Evolutionary conservation across 2,797 vertebrate species (phyloP).

Genomic region (Acrocephalus scirpaceus): DNA sequence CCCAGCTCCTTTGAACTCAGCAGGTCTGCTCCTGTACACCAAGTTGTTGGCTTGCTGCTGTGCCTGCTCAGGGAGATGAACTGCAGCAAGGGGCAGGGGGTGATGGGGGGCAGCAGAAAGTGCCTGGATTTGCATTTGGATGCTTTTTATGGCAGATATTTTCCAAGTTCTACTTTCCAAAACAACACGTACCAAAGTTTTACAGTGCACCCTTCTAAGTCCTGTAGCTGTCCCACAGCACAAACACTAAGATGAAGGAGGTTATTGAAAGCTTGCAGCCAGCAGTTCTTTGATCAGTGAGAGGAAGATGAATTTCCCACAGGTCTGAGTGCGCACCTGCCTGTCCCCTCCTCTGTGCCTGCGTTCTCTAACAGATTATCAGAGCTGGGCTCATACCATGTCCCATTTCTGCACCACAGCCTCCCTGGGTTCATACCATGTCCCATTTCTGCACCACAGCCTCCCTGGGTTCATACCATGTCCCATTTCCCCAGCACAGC

Average conservation of each 20-base stretch:
- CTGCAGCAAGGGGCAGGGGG: background rate
- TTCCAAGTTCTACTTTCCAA: background rate
- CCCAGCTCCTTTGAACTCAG: constrained; percentile 20
- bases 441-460: too few species aligned
- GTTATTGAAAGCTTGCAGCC: background rate
- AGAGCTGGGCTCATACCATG: background rate
- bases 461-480: too few species aligned
- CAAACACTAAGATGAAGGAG: background rate
- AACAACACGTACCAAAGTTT: background rate
- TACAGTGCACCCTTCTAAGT: background rate
- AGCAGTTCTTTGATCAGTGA: background rate
- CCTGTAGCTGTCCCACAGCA: rapidly evolving
- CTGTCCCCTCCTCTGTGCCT: background rate
- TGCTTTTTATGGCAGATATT: background rate
- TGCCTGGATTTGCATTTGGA: background rate
- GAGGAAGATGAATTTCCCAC: background rate
- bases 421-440: rapidly evolving
- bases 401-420: background rate
- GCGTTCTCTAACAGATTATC: background rate
- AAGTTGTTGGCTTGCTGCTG: background rate
- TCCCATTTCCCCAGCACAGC: too few species aligned
- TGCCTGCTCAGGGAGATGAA: background rate
- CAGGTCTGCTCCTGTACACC: background rate
- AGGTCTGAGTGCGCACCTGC: background rate
- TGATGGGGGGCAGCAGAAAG: background rate